phyloP scores from a whole-genome alignment of 1,140 invertebrate genomes.

The Zaprionus inermis region DNA sequence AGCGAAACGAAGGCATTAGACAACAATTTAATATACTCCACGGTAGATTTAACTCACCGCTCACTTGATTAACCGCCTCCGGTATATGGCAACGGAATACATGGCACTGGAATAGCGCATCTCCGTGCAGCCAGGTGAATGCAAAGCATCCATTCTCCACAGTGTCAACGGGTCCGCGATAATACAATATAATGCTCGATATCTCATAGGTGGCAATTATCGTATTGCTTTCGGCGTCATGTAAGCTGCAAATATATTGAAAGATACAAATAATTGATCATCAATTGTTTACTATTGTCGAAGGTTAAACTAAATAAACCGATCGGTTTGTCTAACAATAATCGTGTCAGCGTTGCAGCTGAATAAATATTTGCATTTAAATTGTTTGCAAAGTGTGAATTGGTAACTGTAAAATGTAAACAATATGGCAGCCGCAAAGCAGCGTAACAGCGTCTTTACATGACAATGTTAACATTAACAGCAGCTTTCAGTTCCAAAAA shows the following conservation, averaged over 20 bases:
- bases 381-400: neutral
- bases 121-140: slow-evolving; percentile 97
- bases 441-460: neutral
- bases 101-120: slow-evolving; percentile 97
- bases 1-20: slow-evolving; percentile 81
- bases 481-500: neutral
- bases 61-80: slow-evolving; percentile 95
- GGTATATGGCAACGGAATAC: slow-evolving; percentile 98
- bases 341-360: neutral
- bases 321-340: neutral
- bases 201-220: slow-evolving; percentile 96
- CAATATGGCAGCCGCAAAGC: no score
- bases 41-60: slow-evolving; percentile 85
- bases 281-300: neutral
- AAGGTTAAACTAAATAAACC: neutral
- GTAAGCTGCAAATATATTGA: slow-evolving; percentile 87
- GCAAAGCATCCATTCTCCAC: slow-evolving; percentile 96
- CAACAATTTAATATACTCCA: no score
- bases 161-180: slow-evolving; percentile 93
- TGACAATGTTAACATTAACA: neutral
- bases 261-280: neutral
- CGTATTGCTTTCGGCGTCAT: slow-evolving; percentile 92
- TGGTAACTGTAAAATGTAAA: neutral
- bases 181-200: slow-evolving; percentile 97
- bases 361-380: neutral